A percentile compares a stretch with the other conserved stretches of the same genome.
These are phyloP conservation scores for Pseudoatta argentina DNA, from an alignment of 1,140 invertebrate genomes.

Conservation along the genomic window DNA sequence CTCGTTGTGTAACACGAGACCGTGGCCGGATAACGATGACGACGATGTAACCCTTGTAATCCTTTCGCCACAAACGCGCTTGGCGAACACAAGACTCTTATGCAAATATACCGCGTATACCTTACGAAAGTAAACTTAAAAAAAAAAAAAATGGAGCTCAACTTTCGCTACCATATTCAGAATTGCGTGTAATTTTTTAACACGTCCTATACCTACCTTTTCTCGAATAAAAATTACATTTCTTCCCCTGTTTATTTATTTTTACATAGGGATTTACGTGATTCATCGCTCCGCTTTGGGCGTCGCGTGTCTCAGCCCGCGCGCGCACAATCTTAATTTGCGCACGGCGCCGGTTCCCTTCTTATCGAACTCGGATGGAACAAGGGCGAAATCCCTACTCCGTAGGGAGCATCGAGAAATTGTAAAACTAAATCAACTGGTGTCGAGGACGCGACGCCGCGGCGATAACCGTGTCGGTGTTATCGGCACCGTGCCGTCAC, in stretches of 20 bases:
- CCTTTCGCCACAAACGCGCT: background rate
- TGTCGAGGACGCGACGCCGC: constrained; percentile 40
- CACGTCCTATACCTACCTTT: background rate
- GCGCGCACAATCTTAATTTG: constrained; percentile 49
- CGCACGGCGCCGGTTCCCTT: background rate
- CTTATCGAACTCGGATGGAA: background rate
- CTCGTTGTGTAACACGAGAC: constrained; percentile 48
- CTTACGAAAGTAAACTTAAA: too few relatives aligned
- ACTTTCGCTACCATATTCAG: background rate
- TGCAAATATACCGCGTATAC: background rate
- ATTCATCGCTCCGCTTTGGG: background rate
- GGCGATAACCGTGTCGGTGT: constrained; percentile 58
- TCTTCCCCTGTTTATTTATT: background rate
- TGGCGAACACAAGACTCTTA: background rate
- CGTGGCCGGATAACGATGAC: constrained; percentile 39
- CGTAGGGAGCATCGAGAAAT: constrained; percentile 23
- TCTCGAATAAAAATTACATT: constrained; percentile 5
- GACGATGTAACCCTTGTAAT: constrained; percentile 51
- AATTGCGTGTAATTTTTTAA: background rate
- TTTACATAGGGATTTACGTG: constrained; percentile 4
- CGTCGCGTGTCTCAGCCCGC: constrained; percentile 3
- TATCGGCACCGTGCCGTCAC: constrained; percentile 65
- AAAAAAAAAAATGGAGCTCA: too few relatives aligned
- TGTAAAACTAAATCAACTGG: constrained; percentile 69
- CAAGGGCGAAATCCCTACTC: background rate